Base-by-base conservation (phyloP, 2,888 invertebrate species). In the Diarsia mendica region DNA sequence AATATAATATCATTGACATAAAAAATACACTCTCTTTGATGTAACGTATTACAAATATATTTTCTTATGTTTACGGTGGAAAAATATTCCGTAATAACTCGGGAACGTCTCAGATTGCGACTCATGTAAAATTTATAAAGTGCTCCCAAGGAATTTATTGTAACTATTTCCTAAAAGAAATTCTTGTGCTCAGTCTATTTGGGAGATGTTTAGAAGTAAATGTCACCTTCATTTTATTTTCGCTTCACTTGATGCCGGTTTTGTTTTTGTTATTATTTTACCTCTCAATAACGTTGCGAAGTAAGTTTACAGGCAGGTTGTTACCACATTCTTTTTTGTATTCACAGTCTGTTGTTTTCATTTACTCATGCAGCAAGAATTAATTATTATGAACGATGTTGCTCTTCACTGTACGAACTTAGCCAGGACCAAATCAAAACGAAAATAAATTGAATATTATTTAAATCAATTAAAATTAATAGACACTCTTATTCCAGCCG, bases 1-100 rank as follows among this genome's bases (percentile, higher is more conserved):
- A 79, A 83, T 79, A 85, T 81, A 80, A 81, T 82, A 82, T 85
- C 87, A 84, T 80, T 85, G 85, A 82, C 82, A 79, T 72, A 79
- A 85, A 83, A 86, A 82, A 87, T 80, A 85, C 61, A 80, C 78
- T 80, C 68, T 68, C 77, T 82, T 82, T 85, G 85, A 86, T 79
- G 70, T 83, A 72, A 70, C 77, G 60, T 78, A 81, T 78, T 75
- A 82, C 80, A 85, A 87, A 87, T 84, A 85, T 80, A 80, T 85
- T 82, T 82, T 79, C 77, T 77, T 77, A 84, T 84, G 72, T 86
- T 87, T 77, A 74, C 76, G 60, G 74, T 84, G 73, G 69, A 79
- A 77, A 83, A 68, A 84, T 79, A 80, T 85, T 80, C 61, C 46
- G 77, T 84, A 79, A 87, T 87, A 85, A 82, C 76, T 84, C 48